Percentiles rank a stretch among this genome's conserved stretches.
These are phyloP conservation scores for Morone chrysops DNA, from an alignment of 2,113 vertebrate genomes.

Conservation along the genomic window DNA sequence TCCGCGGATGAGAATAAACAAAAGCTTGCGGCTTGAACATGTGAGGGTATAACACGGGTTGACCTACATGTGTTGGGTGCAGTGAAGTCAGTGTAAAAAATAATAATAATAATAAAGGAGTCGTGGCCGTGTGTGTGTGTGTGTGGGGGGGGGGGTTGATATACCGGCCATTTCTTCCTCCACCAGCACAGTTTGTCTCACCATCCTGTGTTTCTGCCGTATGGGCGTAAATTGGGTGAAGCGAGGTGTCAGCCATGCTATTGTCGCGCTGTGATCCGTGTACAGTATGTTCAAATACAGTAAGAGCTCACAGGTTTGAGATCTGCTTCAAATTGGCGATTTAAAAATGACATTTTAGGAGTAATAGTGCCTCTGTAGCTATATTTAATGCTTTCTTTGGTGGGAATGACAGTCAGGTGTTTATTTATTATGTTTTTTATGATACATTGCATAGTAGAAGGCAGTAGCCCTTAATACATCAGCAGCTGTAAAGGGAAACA, in stretches of 20 bases:
- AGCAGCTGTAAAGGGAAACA: not conserved
- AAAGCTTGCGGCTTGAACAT: not conserved
- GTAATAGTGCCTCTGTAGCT: not conserved
- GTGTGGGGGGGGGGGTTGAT: not conserved
- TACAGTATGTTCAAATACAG: not conserved
- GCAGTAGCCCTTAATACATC: not conserved
- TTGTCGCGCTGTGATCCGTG: slow-evolving; percentile 28
- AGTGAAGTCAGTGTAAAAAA: too few species aligned
- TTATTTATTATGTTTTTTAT: not conserved
- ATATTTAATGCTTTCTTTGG: not conserved
- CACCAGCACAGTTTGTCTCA: not conserved
- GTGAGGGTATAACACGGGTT: not conserved
- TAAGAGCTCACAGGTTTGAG: slow-evolving; percentile 7
- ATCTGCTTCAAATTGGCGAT: not conserved
- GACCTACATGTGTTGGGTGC: slow-evolving; percentile 58
- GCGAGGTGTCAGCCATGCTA: slow-evolving; percentile 27
- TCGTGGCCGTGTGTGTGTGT: not conserved
- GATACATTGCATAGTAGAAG: not conserved
- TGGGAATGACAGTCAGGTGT: not conserved
- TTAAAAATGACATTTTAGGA: not conserved
- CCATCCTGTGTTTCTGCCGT: slow-evolving; percentile 25
- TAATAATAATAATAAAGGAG: not conserved
- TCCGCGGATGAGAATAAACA: not conserved
- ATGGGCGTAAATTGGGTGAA: slow-evolving; percentile 52
- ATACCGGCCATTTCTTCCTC: slow-evolving; percentile 43